A percentile compares a stretch with the other conserved stretches of the same genome.
Evolutionary conservation across 2,797 vertebrate genomes (phyloP).

Genomic region (Geotrypetes seraphini): DNA sequence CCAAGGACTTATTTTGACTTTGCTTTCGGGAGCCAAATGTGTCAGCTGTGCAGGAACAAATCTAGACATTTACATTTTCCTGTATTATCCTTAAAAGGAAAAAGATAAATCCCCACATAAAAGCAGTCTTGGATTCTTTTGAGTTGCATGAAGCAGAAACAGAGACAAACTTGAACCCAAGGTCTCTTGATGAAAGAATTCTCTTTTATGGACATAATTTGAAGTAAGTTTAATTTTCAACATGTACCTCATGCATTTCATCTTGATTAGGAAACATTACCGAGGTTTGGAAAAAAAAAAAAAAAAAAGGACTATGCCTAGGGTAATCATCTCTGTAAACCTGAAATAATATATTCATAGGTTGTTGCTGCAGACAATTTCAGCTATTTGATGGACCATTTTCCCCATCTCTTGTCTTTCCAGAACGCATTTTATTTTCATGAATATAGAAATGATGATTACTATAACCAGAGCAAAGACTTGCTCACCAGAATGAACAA

Average conservation of each 20-base stretch:
- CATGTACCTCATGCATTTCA: constrained; percentile 9
- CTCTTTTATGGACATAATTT: constrained; percentile 25
- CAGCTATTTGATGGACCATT: too few species aligned
- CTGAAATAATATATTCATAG: constrained; percentile 10
- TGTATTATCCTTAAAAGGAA: constrained; percentile 3
- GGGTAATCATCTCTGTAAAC: constrained; percentile 10
- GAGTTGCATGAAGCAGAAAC: constrained; percentile 19
- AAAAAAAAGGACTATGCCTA: background rate
- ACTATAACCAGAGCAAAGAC: too few species aligned
- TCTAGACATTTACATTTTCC: constrained; percentile 1
- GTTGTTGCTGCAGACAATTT: constrained; percentile 13
- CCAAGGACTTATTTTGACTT: background rate
- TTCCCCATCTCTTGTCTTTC: constrained; percentile 6
- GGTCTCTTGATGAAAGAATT: constrained; percentile 19
- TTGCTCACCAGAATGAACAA: too few species aligned
- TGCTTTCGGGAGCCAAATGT: background rate
- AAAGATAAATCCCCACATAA: constrained; percentile 8
- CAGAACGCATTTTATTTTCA: constrained; percentile 25
- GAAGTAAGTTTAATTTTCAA: constrained; percentile 26
- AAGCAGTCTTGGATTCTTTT: constrained; percentile 14
- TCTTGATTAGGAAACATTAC: constrained; percentile 25
- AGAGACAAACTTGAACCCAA: constrained; percentile 5
- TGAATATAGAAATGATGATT: constrained; percentile 27
- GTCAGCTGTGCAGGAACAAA: background rate
- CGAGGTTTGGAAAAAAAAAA: background rate